Evolutionary conservation across 1,140 invertebrate species (phyloP).

Genomic region (Druon quercuslanigerum): DNA sequence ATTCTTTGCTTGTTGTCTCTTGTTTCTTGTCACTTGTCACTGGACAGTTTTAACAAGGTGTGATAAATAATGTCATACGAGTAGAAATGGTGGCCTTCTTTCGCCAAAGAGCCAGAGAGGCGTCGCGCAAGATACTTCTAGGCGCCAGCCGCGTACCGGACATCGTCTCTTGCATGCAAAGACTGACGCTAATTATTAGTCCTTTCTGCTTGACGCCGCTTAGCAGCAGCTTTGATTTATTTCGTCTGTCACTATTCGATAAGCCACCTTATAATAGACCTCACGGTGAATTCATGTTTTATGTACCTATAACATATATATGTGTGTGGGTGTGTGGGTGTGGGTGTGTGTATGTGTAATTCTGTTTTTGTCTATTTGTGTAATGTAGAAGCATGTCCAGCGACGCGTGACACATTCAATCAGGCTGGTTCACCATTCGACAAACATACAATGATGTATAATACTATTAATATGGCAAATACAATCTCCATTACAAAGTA

Average conservation of each 20-base stretch:
- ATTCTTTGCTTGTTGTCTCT: no score
- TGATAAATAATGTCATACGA: not conserved
- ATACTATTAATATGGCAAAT: not conserved
- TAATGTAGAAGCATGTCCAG: constrained; percentile 38
- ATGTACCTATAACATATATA: not conserved
- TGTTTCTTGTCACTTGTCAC: not conserved
- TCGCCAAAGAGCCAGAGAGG: not conserved
- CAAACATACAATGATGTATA: not conserved
- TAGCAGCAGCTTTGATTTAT: constrained; percentile 61
- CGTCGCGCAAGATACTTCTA: constrained; percentile 23
- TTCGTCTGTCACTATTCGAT: constrained; percentile 59
- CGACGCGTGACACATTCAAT: constrained; percentile 60
- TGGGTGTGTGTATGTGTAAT: not conserved
- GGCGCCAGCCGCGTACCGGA: constrained; percentile 54
- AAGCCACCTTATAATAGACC: constrained; percentile 63
- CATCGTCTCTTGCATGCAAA: constrained; percentile 25
- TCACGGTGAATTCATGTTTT: constrained; percentile 47
- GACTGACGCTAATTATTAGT: constrained; percentile 57
- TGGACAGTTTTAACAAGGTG: not conserved
- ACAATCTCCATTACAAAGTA: not conserved
- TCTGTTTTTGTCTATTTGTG: no score
- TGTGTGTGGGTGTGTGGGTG: not conserved
- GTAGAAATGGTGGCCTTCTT: constrained; percentile 13
- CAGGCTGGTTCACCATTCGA: constrained; percentile 46
- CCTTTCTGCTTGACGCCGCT: constrained; percentile 46